Percentiles rank a stretch among this genome's conserved stretches.
phyloP scores from a whole-genome alignment of 2,113 vertebrate species.

The Nesoenas mayeri region DNA sequence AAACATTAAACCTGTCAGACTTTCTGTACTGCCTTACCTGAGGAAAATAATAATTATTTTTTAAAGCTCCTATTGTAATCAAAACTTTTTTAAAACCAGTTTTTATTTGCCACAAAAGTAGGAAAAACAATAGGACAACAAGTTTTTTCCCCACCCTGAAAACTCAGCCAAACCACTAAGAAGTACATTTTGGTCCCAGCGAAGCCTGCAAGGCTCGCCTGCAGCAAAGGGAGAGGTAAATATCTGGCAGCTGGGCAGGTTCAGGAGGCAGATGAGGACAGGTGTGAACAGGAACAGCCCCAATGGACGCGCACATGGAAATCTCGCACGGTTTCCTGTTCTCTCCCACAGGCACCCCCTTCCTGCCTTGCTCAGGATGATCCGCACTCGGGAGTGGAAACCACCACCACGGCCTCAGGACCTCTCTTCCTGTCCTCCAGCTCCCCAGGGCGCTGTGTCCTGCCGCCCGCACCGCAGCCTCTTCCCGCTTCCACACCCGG shows the following conservation, averaged over 20 bases:
- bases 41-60: not conserved
- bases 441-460: conserved; percentile 25
- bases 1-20: not conserved
- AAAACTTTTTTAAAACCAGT: not conserved
- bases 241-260: conserved; percentile 1
- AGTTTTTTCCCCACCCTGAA: not conserved
- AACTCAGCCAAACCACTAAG: not conserved
- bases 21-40: not conserved
- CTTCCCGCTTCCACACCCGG: conserved; percentile 37
- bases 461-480: not conserved
- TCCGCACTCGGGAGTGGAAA: conserved; percentile 28
- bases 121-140: not conserved
- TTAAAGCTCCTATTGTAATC: not conserved
- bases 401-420: not conserved
- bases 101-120: not conserved
- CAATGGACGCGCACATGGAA: not conserved
- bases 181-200: not conserved
- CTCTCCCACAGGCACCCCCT: conserved; percentile 37
- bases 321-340: not conserved
- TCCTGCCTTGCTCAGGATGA: conserved; percentile 51
- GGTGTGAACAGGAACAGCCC: conserved; percentile 40
- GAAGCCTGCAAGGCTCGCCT: not conserved
- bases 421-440: conserved; percentile 46
- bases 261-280: conserved; percentile 21
- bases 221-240: conserved; percentile 4